A percentile compares a stretch with the other conserved stretches of the same genome.
Evolutionary conservation across 2,113 vertebrate genomes (phyloP).

Genomic region (Cichladusa arquata): DNA sequence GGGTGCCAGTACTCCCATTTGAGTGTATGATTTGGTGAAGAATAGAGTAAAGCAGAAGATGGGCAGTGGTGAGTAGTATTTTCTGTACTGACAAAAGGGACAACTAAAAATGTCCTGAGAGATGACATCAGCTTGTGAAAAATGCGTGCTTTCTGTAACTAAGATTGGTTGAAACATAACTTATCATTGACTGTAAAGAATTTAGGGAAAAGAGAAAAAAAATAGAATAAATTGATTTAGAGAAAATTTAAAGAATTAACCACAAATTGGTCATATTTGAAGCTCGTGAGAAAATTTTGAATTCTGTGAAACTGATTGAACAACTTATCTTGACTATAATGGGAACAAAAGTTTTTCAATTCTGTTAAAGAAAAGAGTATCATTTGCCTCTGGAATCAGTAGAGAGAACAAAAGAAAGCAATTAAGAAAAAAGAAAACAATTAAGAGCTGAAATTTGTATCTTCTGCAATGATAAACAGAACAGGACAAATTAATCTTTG

Average conservation of each 20-base stretch:
- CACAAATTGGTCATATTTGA: not conserved
- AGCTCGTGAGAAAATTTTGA: not conserved
- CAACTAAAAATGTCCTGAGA: not conserved
- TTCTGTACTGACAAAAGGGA: not conserved
- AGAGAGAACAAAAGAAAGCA: not conserved
- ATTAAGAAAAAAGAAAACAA: too few relatives aligned
- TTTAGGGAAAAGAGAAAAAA: not conserved
- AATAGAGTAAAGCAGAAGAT: not conserved
- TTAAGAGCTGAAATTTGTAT: not conserved
- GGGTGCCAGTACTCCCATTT: not conserved
- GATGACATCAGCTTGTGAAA: not conserved
- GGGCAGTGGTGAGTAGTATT: slow-evolving; percentile 35
- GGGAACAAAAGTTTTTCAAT: not conserved
- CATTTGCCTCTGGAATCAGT: not conserved
- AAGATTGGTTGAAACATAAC: not conserved
- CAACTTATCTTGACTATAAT: not conserved
- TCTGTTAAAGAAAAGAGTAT: not conserved
- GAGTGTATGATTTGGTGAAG: not conserved
- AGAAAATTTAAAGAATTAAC: not conserved
- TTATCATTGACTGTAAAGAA: not conserved
- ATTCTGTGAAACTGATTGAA: not conserved
- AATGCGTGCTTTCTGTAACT: not conserved
- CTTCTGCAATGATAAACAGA: not conserved
- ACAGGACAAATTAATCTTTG: not conserved
- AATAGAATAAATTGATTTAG: not conserved